A percentile compares a stretch with the other conserved stretches of the same genome.
Conservation (phyloP, 2,797 vertebrate genomes). For the Enteromius anoplus region DNA sequence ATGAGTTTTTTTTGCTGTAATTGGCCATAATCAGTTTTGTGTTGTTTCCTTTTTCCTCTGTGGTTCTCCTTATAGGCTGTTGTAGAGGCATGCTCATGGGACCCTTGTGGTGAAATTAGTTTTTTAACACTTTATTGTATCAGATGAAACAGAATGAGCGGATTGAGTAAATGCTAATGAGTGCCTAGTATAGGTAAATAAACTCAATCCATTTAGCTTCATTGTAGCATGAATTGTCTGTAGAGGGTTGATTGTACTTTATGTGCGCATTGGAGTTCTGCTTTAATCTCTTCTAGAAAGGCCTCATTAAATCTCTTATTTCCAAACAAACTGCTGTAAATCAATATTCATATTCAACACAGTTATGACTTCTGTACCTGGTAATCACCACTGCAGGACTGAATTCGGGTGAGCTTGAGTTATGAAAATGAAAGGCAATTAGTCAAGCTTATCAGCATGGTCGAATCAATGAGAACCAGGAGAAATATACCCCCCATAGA, state of each 20-base stretch:
- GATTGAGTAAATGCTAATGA: constrained; percentile 35
- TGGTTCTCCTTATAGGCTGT: constrained; percentile 62
- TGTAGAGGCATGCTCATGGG: constrained; percentile 60
- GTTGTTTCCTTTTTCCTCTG: constrained; percentile 25
- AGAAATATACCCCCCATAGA: constrained; percentile 9
- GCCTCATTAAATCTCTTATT: constrained; percentile 39
- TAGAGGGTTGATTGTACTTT: constrained; percentile 16
- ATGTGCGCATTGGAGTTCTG: constrained; percentile 22
- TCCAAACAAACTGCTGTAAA: constrained; percentile 39
- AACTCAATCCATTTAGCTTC: constrained; percentile 31
- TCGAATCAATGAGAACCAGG: constrained; percentile 22
- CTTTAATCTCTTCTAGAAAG: constrained; percentile 19
- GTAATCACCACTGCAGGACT: constrained; percentile 31
- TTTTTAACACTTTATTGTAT: constrained; percentile 54
- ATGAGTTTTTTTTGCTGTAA: constrained; percentile 73
- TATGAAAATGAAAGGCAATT: constrained; percentile 41
- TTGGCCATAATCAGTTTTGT: constrained; percentile 72
- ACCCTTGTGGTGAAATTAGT: constrained; percentile 58
- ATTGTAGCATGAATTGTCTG: constrained; percentile 21
- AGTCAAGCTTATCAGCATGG: constrained; percentile 34
- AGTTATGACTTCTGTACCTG: constrained; percentile 21
- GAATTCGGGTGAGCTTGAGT: constrained; percentile 17
- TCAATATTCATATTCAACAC: constrained; percentile 31
- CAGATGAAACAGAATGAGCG: constrained; percentile 45
- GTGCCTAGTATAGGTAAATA: constrained; percentile 26